Evolutionary conservation across 2,113 vertebrate species (phyloP), one percentile per base, ranked within the genome.

Genomic region (Nibea coibor): DNA sequence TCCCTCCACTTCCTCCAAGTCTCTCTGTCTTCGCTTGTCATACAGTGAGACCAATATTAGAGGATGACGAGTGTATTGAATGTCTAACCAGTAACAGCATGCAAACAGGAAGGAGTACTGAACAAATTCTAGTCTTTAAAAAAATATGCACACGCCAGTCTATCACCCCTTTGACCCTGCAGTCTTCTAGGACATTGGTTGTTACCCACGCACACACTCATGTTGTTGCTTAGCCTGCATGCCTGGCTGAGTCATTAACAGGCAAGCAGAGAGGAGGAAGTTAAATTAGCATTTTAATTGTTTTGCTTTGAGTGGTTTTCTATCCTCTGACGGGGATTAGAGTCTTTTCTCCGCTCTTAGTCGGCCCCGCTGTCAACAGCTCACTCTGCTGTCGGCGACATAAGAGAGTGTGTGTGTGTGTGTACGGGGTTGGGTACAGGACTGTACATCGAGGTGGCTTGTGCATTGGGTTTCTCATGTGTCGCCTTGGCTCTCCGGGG

Each of bases 281-380:
- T 75, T 42, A 87, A 93, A 94, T 94, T 94, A 90, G 90, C 93
- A 94, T 93, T 94, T 93, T 93, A 93, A 93, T 94, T 94, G 93
- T 94, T 91, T 94, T 89, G 88, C 92, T 93, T 84, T 82, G 86
- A 92, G 90, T 90, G 88, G 78, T 87, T 89, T 91, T 87, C 83
- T 86, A 78, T 87, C 87, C 85, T 75, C 62, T 87, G 89, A 90
- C 86, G 82, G 84, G 91, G 90, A 91, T 93, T 91, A 93, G 83
- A 83, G 66, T 78, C 80, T 85, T 75, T 75, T 65, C 79, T 76
- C 69, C 8, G 42, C 80, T 85, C 65, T 66, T 56, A 83, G 74
- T 73, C 69, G 3, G 76, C 81, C 64, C 67, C 63, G 45, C 82
- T 78, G 90, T 88, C 90, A 88, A 84, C 86, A 85, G 80, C 81